A percentile compares a stretch with the other conserved stretches of the same genome.
These are phyloP conservation scores for Telenomus remus DNA, from an alignment of 1,140 invertebrate species.

Conservation along the genomic window DNA sequence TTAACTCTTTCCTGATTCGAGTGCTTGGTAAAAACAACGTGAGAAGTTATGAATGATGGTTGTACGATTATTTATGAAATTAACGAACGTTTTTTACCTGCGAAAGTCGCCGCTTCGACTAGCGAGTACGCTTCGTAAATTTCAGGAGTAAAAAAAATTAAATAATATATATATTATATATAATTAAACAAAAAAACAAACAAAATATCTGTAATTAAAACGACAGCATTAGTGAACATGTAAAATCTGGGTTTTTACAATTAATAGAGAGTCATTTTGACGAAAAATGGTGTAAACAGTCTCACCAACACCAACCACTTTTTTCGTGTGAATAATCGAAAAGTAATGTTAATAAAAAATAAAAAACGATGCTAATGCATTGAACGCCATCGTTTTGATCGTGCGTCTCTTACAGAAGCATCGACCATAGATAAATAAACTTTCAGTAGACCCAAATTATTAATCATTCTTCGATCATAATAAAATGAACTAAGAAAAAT, in stretches of 20 bases:
- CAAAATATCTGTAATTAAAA: constrained; percentile 36
- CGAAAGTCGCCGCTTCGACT: constrained; percentile 39
- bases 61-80: constrained; percentile 47
- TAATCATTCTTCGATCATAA: constrained; percentile 62
- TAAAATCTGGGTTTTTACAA: constrained; percentile 42
- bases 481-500: constrained; percentile 37
- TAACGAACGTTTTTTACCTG: constrained; percentile 53
- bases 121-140: constrained; percentile 45
- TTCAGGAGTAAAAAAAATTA: constrained; percentile 25
- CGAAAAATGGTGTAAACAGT: constrained; percentile 7
- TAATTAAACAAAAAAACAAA: not conserved
- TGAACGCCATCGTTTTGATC: constrained; percentile 44
- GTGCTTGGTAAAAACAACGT: constrained; percentile 29
- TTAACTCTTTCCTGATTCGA: constrained; percentile 31
- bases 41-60: constrained; percentile 36
- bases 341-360: constrained; percentile 6
- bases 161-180: too few relatives aligned
- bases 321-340: constrained; percentile 37
- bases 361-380: constrained; percentile 25
- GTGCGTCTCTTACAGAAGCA: constrained; percentile 52
- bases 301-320: constrained; percentile 29
- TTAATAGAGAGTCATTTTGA: constrained; percentile 13
- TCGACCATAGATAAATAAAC: constrained; percentile 48
- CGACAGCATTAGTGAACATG: constrained; percentile 45
- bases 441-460: constrained; percentile 52